Evolutionary conservation across 2,888 invertebrate species (phyloP).

Genomic region (Drosophila tripunctata): DNA sequence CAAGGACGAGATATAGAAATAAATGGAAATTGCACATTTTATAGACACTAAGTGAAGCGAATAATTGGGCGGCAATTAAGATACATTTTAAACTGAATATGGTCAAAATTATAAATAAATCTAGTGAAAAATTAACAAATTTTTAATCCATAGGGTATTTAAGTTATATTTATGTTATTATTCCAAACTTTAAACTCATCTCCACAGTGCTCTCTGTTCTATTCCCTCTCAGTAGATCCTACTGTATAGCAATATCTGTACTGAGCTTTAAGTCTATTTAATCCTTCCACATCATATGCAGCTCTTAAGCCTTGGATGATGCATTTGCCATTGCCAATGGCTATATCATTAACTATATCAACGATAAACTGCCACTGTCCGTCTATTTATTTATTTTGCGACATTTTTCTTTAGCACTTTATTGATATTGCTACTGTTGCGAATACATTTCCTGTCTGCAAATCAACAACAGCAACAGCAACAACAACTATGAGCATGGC

Average conservation of each 20-base stretch:
- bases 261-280: neutral
- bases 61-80: constrained; percentile 6
- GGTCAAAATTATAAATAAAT: too few species aligned
- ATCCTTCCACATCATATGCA: neutral
- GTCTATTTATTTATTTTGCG: constrained; percentile 56
- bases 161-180: too few species aligned
- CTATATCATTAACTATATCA: constrained; percentile 66
- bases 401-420: constrained; percentile 40
- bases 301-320: constrained; percentile 11
- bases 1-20: constrained; percentile 25
- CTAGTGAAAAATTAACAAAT: too few species aligned
- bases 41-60: neutral
- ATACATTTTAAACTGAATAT: neutral
- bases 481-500: constrained; percentile 53
- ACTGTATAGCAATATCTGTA: too few species aligned
- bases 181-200: too few species aligned
- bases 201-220: too few species aligned
- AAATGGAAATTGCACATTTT: constrained; percentile 29
- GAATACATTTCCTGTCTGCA: constrained; percentile 56
- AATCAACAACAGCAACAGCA: constrained; percentile 44
- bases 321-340: constrained; percentile 2
- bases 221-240: too few species aligned
- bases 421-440: constrained; percentile 22
- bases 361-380: constrained; percentile 65
- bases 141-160: too few species aligned